Base-by-base conservation (phyloP, 37 sponge, comb jelly and placozoan genomes). In the Ephydatia muelleri region DNA sequence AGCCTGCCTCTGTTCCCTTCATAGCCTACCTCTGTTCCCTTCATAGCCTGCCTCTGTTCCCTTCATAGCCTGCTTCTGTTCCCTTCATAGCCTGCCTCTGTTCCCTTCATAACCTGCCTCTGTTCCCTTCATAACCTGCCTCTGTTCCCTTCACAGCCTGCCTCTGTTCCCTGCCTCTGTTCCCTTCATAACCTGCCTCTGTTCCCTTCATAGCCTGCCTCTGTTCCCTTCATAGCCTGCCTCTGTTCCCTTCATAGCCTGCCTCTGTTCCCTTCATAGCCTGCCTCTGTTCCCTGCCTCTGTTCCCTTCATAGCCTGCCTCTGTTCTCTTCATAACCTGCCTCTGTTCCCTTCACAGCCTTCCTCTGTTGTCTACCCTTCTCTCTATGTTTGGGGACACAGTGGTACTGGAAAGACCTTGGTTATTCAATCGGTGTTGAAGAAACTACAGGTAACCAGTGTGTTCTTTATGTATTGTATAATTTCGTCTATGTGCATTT, bases 321-420 rank as follows among this genome's bases (percentile, higher is more conserved):
- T 13, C 71, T 30, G 30, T 31, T 25, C n/a, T 25, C 43, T 21
- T 38, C n/a, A n/a, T n/a, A n/a, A n/a, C 12, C 8, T 76, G 39
- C n/a, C n/a, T 38, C 36, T 19, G 12, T 36, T 77, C 22, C 25
- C 65, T 32, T 9, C 27, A 21, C 43, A 81, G 81, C 70, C 81
- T 29, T 30, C 26, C 70, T 27, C 30, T 0, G 33, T n/a, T 2
- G 34, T 37, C 25, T 76, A 19, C 33, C 77, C 82, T 23, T 33
- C 76, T 22, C 69, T 91, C 57, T 83, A 72, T 74, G 67, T 91
- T 26, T 91, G 75, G 65, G 92, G 92, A 3, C 48, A 84, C 80
- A 91, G 70, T 73, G 87, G 84, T 14, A 83, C 73, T 21, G 92
- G 92, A n/a, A 91, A 91, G 69, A 84, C 84, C 13, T 75, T 80